Evolutionary conservation across 2,888 invertebrate genomes (phyloP), one percentile per base, ranked within the genome.

Genomic region (Acrobasis consociella): DNA sequence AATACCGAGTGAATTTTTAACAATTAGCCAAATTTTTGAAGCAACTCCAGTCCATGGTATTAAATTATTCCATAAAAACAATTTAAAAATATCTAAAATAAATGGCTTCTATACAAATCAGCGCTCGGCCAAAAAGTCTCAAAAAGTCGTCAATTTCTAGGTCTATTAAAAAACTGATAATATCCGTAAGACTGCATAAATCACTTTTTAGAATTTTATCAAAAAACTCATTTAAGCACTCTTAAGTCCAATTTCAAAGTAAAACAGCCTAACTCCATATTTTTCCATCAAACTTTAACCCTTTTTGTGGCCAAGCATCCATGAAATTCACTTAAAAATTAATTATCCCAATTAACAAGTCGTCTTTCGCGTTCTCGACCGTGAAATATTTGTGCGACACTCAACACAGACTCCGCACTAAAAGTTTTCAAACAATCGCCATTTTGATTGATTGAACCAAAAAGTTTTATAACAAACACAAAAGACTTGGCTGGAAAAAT

Each of bases 401-500:
- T 15, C 42, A 42, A 39, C 38, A 55, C 55, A 31, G 37, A 37
- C 16, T 39, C n/a, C 42, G 13, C 56, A 42, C 42, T 39, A 39
- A 42, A 56, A 56, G 56, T 56, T 56, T 55, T 17, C 2, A 56
- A 56, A 39, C 55, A 38, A 39, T 39, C 39, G 9, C 56, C 55
- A 16, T 42, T 56, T 39, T 10, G 11, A 56, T 39, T 10, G 11
- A 56, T 56, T 9, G 39, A 39, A 56, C 53, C 13, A 11, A 37
- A 53, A 38, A 53, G 39, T 56, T 56, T 55, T 16, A 5, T 17
- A 17, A 42, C 42, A 55, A 56, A 46, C 46, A 42, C 42, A 16
- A 55, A 39, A 5, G 16, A 55, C 17, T 39, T 55, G 39, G 39
- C 55, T 10, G 17, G 15, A 7, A 9, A 17, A 42, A 55, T 56